Evolutionary conservation across 2,888 invertebrate species (phyloP).

Genomic region (Diarsia brunnea): DNA sequence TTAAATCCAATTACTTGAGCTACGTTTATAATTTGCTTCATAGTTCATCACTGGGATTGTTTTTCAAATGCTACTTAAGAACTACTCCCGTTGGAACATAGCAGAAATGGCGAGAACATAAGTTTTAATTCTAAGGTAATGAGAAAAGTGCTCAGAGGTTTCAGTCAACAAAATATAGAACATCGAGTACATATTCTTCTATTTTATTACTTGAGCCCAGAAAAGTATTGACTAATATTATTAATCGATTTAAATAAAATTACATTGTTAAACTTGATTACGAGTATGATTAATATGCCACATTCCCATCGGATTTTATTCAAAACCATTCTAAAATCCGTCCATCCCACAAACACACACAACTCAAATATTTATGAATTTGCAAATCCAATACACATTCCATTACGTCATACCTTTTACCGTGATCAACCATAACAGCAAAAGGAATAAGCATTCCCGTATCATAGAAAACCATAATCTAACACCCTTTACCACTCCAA

Average conservation of each 20-base stretch:
- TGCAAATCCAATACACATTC: constrained; percentile 59
- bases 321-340: not conserved
- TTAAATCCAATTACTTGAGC: not conserved
- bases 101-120: not conserved
- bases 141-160: not conserved
- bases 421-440: constrained; percentile 80
- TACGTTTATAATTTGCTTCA: not conserved
- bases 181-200: too few species aligned
- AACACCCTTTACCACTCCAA: constrained; percentile 87
- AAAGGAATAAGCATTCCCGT: constrained; percentile 80
- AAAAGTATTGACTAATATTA: not conserved
- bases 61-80: not conserved
- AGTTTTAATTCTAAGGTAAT: not conserved
- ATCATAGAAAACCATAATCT: constrained; percentile 84
- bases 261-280: not conserved
- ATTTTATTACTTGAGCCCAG: not conserved
- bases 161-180: not conserved
- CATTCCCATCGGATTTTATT: not conserved
- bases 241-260: not conserved
- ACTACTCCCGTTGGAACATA: not conserved
- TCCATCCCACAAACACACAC: constrained; percentile 12
- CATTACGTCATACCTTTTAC: constrained; percentile 69
- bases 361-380: constrained; percentile 64
- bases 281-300: not conserved
- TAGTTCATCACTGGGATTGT: not conserved